phyloP scores from a whole-genome alignment of 2,888 invertebrate species.

The Papilio protenor region DNA sequence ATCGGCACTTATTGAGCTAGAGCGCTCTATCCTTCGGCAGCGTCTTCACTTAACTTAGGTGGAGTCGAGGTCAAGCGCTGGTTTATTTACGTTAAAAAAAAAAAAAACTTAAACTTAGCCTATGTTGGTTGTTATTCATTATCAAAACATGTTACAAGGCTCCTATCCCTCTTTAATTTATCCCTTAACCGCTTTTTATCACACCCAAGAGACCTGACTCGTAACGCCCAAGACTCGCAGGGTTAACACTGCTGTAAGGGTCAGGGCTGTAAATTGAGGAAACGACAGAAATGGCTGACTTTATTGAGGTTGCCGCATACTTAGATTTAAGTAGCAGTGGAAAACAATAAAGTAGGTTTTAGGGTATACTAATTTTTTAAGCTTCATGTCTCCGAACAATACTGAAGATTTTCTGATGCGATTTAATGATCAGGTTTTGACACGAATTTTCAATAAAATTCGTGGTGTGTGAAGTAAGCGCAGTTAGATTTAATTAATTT shows the following conservation, averaged over 20 bases:
- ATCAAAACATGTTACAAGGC: constrained; percentile 16
- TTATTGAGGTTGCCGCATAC: constrained; percentile 25
- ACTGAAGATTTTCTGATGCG: too few species aligned
- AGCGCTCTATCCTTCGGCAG: too few species aligned
- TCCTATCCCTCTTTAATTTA: constrained; percentile 35
- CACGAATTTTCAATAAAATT: too few species aligned
- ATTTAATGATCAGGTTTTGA: not conserved
- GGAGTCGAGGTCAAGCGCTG: too few species aligned
- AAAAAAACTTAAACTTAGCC: constrained; percentile 14
- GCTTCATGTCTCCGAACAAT: not conserved
- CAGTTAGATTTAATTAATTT: too few species aligned
- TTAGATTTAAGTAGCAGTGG: constrained; percentile 50
- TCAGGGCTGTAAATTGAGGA: constrained; percentile 5
- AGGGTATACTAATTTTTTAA: not conserved
- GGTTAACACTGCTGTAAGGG: not conserved
- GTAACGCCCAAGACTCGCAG: constrained; percentile 9
- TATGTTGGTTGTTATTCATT: constrained; percentile 10
- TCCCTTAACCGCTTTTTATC: constrained; percentile 36
- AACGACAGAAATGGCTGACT: constrained; percentile 15
- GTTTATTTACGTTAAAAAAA: too few species aligned
- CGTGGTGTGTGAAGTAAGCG: too few species aligned
- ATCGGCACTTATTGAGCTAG: too few species aligned
- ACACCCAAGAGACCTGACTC: constrained; percentile 27
- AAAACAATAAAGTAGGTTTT: constrained; percentile 49
- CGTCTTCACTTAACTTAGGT: too few species aligned